Evolutionary conservation across 2,113 vertebrate genomes (phyloP).

Genomic region (Montifringilla adamsi): DNA sequence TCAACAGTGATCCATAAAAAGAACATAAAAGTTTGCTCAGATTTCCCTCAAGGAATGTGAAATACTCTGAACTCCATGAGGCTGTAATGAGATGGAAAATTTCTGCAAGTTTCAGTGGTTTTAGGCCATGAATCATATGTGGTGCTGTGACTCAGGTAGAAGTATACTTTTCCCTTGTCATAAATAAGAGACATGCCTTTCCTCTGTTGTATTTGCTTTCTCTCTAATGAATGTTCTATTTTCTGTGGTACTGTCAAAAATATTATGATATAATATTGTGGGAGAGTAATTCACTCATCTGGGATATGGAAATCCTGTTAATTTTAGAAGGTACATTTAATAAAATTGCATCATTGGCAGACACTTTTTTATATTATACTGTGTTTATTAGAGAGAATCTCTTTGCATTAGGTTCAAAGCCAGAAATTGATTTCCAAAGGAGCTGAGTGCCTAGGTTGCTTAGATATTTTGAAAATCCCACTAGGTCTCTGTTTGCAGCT

Average conservation of each 20-base stretch:
- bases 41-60: background rate
- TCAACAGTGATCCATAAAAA: background rate
- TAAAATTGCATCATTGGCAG: background rate
- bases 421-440: slow-evolving; percentile 18
- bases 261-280: background rate
- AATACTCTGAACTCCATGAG: background rate
- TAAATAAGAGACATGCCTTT: background rate
- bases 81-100: background rate
- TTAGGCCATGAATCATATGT: background rate
- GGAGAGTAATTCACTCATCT: background rate
- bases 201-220: background rate
- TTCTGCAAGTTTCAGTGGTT: background rate
- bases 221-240: background rate
- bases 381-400: background rate
- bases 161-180: background rate
- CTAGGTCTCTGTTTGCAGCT: background rate
- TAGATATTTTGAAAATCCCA: slow-evolving; percentile 22
- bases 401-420: slow-evolving; percentile 33
- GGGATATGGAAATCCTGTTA: slow-evolving; percentile 16
- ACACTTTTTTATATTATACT: background rate
- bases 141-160: background rate
- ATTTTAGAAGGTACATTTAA: background rate
- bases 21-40: background rate
- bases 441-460: background rate
- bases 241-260: background rate